Evolutionary conservation across 2,113 vertebrate species (phyloP).

Genomic region (Pipra filicauda): DNA sequence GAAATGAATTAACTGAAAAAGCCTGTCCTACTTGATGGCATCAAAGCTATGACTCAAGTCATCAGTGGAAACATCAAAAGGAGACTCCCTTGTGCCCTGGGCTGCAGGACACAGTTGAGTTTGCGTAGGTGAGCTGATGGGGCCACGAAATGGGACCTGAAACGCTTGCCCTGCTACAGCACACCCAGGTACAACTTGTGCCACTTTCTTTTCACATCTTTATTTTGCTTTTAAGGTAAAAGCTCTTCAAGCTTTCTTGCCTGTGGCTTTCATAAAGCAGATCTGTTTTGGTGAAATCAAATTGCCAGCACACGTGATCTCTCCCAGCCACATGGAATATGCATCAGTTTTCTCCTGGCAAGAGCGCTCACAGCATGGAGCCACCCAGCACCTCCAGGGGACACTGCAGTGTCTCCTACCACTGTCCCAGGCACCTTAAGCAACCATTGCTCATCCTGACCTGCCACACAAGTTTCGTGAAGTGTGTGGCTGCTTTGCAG

Average conservation of each 20-base stretch:
- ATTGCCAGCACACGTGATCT: not conserved
- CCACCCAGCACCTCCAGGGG: not conserved
- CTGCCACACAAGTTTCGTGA: rapidly evolving
- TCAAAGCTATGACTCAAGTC: not conserved
- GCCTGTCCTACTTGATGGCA: not conserved
- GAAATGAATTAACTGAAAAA: not conserved
- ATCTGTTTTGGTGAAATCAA: not conserved
- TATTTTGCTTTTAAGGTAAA: not conserved
- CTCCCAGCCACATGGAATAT: not conserved
- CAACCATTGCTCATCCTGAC: not conserved
- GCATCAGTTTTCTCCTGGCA: not conserved
- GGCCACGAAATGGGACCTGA: not conserved
- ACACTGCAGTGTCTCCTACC: not conserved
- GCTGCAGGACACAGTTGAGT: not conserved
- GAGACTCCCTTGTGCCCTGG: not conserved
- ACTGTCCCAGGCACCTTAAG: not conserved
- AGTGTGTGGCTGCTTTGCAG: not conserved
- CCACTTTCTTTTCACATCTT: not conserved
- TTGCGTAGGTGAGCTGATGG: not conserved
- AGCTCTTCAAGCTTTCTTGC: not conserved
- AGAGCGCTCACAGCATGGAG: not conserved
- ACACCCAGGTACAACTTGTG: not conserved
- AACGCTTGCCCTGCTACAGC: rapidly evolving
- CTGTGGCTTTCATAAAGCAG: not conserved
- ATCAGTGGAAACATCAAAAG: not conserved